A percentile compares a stretch with the other conserved stretches of the same genome.
These are phyloP conservation scores for Heptranchias perlo DNA, from an alignment of 2,113 vertebrate species.

Conservation along the genomic window DNA sequence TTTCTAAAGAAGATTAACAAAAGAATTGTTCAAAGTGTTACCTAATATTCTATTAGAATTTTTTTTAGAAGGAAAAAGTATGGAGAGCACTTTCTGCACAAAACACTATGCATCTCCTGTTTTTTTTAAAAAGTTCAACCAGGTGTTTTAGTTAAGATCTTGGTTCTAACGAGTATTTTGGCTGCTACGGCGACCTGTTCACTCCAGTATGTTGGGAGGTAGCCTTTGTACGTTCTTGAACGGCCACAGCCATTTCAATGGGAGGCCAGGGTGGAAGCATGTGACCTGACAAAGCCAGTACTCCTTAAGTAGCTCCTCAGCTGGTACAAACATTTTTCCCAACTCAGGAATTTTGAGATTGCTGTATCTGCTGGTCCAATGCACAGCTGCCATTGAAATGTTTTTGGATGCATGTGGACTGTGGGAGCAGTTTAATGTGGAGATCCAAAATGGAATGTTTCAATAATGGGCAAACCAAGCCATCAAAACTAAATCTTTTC, in stretches of 20 bases:
- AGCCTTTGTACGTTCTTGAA: neutral
- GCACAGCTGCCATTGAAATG: neutral
- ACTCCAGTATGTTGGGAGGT: neutral
- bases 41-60: neutral
- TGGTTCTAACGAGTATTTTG: neutral
- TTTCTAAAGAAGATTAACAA: constrained; percentile 7
- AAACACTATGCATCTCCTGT: neutral
- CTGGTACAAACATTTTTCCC: neutral
- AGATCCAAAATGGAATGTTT: neutral
- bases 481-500: neutral
- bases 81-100: neutral
- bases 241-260: neutral
- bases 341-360: neutral
- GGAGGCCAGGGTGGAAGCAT: neutral
- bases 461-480: too few species aligned
- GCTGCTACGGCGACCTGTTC: neutral
- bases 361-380: neutral
- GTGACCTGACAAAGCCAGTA: neutral
- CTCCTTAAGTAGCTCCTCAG: neutral
- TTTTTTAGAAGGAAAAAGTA: neutral
- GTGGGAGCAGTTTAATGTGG: neutral
- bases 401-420: neutral
- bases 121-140: neutral
- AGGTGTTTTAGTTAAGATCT: neutral
- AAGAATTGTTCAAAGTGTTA: neutral